phyloP scores from a whole-genome alignment of 1,140 invertebrate genomes.

The Argopecten irradians region DNA sequence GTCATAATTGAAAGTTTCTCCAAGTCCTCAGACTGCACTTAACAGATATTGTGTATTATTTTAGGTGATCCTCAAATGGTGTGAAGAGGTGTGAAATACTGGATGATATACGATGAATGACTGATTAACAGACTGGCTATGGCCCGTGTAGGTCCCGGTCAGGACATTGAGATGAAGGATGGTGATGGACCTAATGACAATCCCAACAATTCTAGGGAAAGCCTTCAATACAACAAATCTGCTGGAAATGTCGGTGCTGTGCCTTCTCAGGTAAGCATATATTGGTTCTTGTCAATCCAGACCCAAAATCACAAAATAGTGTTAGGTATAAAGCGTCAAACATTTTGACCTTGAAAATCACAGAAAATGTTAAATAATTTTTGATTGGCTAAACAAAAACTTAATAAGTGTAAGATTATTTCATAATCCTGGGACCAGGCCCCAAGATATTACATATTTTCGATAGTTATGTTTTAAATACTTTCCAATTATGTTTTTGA shows the following conservation, averaged over 20 bases:
- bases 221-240: slow-evolving; percentile 32
- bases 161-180: background rate
- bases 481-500: background rate
- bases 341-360: background rate
- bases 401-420: background rate
- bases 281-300: background rate
- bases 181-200: background rate
- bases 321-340: background rate
- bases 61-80: no score
- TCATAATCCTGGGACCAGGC: no score
- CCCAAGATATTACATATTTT: background rate
- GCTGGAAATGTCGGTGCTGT: slow-evolving; percentile 27
- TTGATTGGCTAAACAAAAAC: background rate
- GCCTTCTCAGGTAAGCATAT: slow-evolving; percentile 4
- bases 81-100: no score
- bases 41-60: background rate
- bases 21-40: no score
- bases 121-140: background rate
- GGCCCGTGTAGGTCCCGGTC: background rate
- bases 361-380: no score
- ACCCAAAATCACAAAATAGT: background rate
- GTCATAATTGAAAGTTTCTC: no score
- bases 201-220: background rate
- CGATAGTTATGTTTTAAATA: background rate
- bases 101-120: background rate